Percentiles rank a stretch among this genome's conserved stretches.
Conservation (phyloP, 2,797 vertebrate species). For the Morelia viridis region DNA sequence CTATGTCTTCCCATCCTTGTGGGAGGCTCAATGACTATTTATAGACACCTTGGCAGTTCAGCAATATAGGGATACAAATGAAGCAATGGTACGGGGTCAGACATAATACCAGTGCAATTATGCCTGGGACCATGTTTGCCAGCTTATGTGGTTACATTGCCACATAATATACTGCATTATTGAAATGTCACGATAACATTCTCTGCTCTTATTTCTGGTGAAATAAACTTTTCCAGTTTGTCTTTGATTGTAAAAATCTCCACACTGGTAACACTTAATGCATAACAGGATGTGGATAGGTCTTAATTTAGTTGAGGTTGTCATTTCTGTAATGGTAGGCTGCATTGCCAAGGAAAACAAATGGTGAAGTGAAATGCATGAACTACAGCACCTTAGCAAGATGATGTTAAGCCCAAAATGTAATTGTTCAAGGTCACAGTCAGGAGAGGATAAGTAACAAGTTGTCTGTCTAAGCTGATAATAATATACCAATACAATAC, state of each 20-base stretch:
- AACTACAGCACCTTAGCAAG: conserved; percentile 50
- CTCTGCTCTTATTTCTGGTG: neutral
- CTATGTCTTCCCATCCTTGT: neutral
- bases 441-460: conserved; percentile 64
- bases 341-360: conserved; percentile 59
- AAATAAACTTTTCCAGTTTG: conserved; percentile 15
- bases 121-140: neutral
- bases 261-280: conserved; percentile 55
- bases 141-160: neutral
- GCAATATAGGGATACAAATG: neutral
- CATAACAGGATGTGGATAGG: conserved; percentile 50
- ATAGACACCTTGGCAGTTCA: neutral
- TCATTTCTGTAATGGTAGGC: conserved; percentile 59
- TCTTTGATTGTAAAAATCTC: conserved; percentile 58
- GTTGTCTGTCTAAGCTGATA: conserved; percentile 64
- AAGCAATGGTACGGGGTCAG: neutral
- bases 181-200: neutral
- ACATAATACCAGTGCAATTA: neutral
- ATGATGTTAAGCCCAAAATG: conserved; percentile 52
- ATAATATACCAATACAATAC: conserved; percentile 45
- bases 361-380: conserved; percentile 45
- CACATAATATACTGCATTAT: neutral
- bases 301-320: conserved; percentile 56
- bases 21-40: neutral
- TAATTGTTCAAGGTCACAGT: conserved; percentile 61